A percentile compares a stretch with the other conserved stretches of the same genome.
Conservation (phyloP, 2,113 vertebrate species). For the Callithrix jacchus region DNA sequence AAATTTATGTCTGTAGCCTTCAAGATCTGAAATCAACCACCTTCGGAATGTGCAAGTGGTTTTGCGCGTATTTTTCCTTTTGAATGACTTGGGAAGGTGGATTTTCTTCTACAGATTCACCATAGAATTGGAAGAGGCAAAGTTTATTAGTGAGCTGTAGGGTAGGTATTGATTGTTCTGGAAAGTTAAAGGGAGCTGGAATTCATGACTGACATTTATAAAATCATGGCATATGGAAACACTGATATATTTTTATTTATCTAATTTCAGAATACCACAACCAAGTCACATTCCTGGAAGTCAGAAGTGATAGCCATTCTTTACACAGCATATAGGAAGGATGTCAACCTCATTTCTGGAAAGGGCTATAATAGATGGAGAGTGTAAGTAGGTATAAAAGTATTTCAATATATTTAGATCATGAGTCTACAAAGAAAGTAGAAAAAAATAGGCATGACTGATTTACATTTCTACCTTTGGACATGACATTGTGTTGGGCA, state of each 20-base stretch:
- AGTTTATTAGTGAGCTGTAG: background rate
- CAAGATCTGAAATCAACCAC: background rate
- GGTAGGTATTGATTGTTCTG: background rate
- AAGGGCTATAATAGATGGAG: background rate
- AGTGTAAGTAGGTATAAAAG: background rate
- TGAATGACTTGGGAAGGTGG: background rate
- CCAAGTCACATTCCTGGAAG: background rate
- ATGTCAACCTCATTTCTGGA: background rate
- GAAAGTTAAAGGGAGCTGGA: background rate
- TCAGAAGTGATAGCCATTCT: background rate
- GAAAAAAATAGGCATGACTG: no score
- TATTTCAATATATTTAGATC: background rate
- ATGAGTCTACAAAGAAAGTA: background rate
- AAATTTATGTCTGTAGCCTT: background rate
- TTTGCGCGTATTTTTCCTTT: background rate
- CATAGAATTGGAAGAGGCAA: background rate
- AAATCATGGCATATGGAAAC: background rate
- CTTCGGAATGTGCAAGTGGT: background rate
- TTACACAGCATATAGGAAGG: background rate
- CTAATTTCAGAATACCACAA: background rate
- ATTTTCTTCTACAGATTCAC: background rate
- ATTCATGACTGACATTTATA: background rate
- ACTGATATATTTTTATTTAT: background rate
- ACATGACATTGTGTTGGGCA: rapidly evolving
- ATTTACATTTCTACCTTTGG: background rate